Conservation (phyloP, 2,888 invertebrate species). For the Melieria picta region DNA sequence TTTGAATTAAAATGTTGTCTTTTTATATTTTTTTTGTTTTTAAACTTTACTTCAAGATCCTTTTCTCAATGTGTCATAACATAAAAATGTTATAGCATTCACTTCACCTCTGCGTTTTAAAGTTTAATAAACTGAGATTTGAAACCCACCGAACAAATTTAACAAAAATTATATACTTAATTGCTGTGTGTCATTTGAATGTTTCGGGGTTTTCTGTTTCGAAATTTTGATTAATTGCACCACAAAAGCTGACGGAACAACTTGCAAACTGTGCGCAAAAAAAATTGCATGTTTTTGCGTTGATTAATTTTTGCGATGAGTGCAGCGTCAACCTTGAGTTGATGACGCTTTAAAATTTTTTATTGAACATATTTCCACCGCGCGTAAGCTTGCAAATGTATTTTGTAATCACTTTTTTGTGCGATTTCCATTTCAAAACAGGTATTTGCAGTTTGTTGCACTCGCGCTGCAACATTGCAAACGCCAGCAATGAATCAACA, state of each 20-base stretch:
- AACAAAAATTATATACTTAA: neutral
- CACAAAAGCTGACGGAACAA: neutral
- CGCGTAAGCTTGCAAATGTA: neutral
- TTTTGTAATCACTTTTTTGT: conserved; percentile 22
- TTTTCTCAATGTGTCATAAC: no score
- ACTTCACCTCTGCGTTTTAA: no score
- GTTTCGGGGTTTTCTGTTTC: neutral
- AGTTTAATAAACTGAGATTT: neutral
- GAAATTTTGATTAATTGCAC: neutral
- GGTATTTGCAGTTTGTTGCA: conserved; percentile 31
- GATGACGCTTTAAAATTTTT: conserved; percentile 17
- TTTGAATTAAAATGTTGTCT: no score
- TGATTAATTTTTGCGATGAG: neutral
- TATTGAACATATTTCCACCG: no score
- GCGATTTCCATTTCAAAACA: conserved; percentile 21
- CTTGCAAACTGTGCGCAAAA: neutral
- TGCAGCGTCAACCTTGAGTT: neutral
- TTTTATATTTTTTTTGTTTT: no score
- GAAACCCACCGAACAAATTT: neutral
- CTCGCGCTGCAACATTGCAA: neutral
- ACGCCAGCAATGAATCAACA: no score
- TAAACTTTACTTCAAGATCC: no score
- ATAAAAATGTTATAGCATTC: no score
- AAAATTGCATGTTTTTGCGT: conserved; percentile 3
- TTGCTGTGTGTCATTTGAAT: neutral